Evolutionary conservation across 2,797 vertebrate species (phyloP).

Genomic region (Cirrhinus mrigala): DNA sequence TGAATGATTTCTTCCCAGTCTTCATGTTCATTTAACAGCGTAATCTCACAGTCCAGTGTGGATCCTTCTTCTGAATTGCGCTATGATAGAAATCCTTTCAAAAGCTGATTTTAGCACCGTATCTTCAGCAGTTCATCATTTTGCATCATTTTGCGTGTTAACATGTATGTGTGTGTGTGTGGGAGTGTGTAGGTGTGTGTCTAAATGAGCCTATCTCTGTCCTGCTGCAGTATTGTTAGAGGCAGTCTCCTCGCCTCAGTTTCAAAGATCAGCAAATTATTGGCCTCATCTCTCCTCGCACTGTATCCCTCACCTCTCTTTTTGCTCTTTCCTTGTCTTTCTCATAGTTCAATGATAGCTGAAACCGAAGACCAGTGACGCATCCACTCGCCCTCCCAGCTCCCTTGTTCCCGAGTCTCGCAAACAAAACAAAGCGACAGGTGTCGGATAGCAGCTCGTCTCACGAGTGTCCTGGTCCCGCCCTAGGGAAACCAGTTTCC

Average conservation of each 20-base stretch:
- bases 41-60: constrained; percentile 16
- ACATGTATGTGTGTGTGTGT: constrained; percentile 36
- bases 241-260: constrained; percentile 56
- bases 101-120: neutral
- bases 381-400: constrained; percentile 65
- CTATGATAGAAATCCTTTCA: neutral
- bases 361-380: constrained; percentile 72
- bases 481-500: constrained; percentile 66
- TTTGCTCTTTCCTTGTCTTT: constrained; percentile 22
- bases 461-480: constrained; percentile 62
- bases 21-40: constrained; percentile 70
- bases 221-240: constrained; percentile 60
- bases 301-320: constrained; percentile 11
- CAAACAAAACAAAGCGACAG: constrained; percentile 71
- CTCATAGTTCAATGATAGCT: constrained; percentile 55
- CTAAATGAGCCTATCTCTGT: constrained; percentile 7
- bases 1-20: constrained; percentile 80
- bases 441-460: constrained; percentile 77
- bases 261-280: constrained; percentile 58
- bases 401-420: constrained; percentile 66
- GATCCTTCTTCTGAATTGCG: constrained; percentile 17
- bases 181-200: constrained; percentile 29
- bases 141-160: constrained; percentile 32
- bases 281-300: constrained; percentile 61
- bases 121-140: constrained; percentile 32